Conservation (phyloP, 1,140 invertebrate species). For the Formica selysi region DNA sequence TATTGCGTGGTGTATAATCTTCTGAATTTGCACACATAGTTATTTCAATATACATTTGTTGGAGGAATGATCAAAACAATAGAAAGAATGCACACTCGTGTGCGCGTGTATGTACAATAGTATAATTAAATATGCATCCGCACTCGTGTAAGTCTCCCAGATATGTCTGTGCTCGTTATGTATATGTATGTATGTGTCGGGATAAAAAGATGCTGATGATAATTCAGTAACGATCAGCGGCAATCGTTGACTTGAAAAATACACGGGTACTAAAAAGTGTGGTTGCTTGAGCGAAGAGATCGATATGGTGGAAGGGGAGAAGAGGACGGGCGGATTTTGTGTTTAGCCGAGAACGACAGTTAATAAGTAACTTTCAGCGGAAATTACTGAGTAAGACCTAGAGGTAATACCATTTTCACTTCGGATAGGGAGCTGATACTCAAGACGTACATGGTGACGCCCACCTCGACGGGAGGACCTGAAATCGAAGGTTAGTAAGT, state of each 20-base stretch:
- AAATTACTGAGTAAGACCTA: conserved; percentile 87
- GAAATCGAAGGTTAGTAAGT: conserved; percentile 88
- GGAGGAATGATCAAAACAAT: neutral
- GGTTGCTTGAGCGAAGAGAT: conserved; percentile 66
- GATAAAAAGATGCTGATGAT: conserved; percentile 61
- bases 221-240: conserved; percentile 57
- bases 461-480: conserved; percentile 98
- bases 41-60: conserved; percentile 27
- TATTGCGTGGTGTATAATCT: conserved; percentile 16
- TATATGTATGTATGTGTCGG: neutral
- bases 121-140: conserved; percentile 40
- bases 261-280: conserved; percentile 71
- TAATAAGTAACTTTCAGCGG: conserved; percentile 78
- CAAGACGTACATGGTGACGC: conserved; percentile 99
- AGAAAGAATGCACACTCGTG: conserved; percentile 59
- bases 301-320: conserved; percentile 51
- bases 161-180: conserved; percentile 16
- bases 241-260: conserved; percentile 54
- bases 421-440: conserved; percentile 99
- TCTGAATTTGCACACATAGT: conserved; percentile 1
- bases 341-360: conserved; percentile 65
- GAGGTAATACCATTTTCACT: conserved; percentile 98
- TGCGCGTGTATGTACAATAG: conserved; percentile 73
- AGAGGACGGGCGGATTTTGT: conserved; percentile 56
- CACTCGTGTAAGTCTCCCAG: conserved; percentile 23